phyloP scores from a whole-genome alignment of 2,888 invertebrate species.

The Geotrupes spiniger region DNA sequence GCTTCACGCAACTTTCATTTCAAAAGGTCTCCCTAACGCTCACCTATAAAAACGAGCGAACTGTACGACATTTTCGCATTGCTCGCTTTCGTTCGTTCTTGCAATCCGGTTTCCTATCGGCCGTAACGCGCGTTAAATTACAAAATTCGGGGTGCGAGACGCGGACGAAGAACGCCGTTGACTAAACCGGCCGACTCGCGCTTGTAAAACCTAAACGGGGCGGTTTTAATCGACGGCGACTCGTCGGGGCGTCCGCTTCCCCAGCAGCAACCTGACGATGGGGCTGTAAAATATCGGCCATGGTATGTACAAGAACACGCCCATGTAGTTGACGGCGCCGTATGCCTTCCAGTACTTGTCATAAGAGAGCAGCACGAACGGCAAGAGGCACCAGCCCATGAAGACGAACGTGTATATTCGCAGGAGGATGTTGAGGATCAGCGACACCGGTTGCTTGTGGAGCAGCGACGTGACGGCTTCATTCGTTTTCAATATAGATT shows the following conservation, averaged over 20 bases:
- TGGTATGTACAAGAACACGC: constrained; percentile 63
- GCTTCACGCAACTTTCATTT: no score
- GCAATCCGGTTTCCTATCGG: no score
- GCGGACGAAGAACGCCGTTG: no score
- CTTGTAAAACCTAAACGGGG: no score
- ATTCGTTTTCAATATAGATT: constrained; percentile 56
- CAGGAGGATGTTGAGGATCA: constrained; percentile 59
- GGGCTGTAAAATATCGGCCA: constrained; percentile 64
- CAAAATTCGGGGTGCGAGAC: no score
- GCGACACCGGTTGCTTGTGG: no score
- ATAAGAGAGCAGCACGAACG: constrained; percentile 70
- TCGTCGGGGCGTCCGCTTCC: constrained; percentile 1
- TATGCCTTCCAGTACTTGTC: constrained; percentile 67
- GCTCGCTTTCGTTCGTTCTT: no score
- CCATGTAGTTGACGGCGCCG: constrained; percentile 64
- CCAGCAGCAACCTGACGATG: constrained; percentile 27
- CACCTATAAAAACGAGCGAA: no score
- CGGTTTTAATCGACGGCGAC: background rate
- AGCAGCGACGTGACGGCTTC: constrained; percentile 52
- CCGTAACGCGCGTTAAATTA: no score
- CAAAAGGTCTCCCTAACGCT: no score
- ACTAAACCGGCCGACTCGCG: no score
- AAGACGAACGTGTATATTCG: constrained; percentile 75
- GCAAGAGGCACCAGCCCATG: constrained; percentile 79
- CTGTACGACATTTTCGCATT: no score